A percentile compares a stretch with the other conserved stretches of the same genome.
Conservation (phyloP, 2,797 vertebrate genomes). For the Myripristis murdjan region DNA sequence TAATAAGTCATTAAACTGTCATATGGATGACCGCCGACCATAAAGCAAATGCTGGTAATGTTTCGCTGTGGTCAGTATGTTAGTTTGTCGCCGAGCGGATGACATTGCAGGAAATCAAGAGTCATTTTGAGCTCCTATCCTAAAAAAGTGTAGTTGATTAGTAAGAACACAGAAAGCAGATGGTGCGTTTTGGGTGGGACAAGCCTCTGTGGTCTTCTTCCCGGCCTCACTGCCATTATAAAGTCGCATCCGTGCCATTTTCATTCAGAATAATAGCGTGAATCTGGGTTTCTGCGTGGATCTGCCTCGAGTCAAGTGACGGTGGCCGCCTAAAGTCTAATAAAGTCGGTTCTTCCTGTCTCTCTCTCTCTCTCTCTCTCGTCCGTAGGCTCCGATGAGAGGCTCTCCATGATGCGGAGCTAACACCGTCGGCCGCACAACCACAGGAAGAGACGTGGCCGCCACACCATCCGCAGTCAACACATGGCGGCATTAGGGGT, state of each 20-base stretch:
- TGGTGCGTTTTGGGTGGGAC: not conserved
- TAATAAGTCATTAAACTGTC: too few species aligned
- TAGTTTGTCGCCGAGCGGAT: too few species aligned
- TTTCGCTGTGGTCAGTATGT: too few species aligned
- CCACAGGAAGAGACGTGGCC: slow-evolving; percentile 81
- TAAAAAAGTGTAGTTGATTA: not conserved
- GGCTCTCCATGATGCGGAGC: slow-evolving; percentile 85
- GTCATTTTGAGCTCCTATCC: not conserved
- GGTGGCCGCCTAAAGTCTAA: not conserved
- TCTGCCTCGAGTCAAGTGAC: not conserved
- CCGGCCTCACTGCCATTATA: not conserved
- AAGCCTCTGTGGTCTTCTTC: not conserved
- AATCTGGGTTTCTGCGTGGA: not conserved
- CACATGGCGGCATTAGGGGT: slow-evolving; percentile 90
- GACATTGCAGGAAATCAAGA: not conserved
- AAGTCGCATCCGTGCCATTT: not conserved
- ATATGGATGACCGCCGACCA: too few species aligned
- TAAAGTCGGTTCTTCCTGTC: not conserved
- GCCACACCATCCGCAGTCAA: slow-evolving; percentile 80
- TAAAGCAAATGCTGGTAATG: too few species aligned
- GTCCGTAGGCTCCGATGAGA: slow-evolving; percentile 78
- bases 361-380: slow-evolving; percentile 22
- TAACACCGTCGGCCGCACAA: slow-evolving; percentile 78
- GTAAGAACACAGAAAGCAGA: not conserved
- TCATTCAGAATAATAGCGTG: too few species aligned